phyloP scores from a whole-genome alignment of 2,888 invertebrate species.

The Luffia ferchaultella region DNA sequence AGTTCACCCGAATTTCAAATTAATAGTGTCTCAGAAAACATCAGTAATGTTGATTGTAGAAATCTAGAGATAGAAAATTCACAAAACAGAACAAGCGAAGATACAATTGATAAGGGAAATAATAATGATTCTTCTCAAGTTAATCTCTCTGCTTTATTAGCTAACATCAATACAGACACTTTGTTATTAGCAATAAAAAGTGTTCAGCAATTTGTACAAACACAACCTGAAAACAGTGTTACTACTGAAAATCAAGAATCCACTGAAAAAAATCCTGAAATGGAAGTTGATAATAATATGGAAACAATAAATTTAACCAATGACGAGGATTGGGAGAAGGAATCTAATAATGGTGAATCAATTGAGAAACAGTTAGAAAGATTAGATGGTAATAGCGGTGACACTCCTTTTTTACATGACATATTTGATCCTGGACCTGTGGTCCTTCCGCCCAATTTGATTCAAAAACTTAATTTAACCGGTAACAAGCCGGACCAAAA shows the following conservation, averaged over 20 bases:
- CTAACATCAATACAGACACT: slow-evolving; percentile 48
- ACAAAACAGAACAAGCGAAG: neutral
- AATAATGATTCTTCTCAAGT: slow-evolving; percentile 18
- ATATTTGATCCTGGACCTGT: slow-evolving; percentile 57
- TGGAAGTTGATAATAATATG: slow-evolving; percentile 15
- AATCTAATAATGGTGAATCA: slow-evolving; percentile 42
- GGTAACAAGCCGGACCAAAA: slow-evolving; percentile 27
- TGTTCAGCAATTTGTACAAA: slow-evolving; percentile 41
- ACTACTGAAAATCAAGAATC: slow-evolving; percentile 13
- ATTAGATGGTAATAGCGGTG: slow-evolving; percentile 42
- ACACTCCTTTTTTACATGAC: slow-evolving; percentile 55
- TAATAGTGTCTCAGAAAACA: neutral
- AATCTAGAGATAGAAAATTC: neutral
- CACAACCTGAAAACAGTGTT: slow-evolving; percentile 15
- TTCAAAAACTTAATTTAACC: slow-evolving; percentile 38
- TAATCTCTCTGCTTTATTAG: slow-evolving; percentile 38
- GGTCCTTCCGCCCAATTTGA: slow-evolving; percentile 28
- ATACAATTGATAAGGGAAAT: neutral
- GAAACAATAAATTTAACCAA: slow-evolving; percentile 53
- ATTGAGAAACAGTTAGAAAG: slow-evolving; percentile 44
- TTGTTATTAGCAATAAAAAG: slow-evolving; percentile 50
- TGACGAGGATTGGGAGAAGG: slow-evolving; percentile 55
- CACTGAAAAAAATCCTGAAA: slow-evolving; percentile 5
- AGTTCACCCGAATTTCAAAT: neutral
- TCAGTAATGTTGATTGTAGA: neutral